Evolutionary conservation across 2,797 vertebrate genomes (phyloP).

Genomic region (Borostomias antarcticus): DNA sequence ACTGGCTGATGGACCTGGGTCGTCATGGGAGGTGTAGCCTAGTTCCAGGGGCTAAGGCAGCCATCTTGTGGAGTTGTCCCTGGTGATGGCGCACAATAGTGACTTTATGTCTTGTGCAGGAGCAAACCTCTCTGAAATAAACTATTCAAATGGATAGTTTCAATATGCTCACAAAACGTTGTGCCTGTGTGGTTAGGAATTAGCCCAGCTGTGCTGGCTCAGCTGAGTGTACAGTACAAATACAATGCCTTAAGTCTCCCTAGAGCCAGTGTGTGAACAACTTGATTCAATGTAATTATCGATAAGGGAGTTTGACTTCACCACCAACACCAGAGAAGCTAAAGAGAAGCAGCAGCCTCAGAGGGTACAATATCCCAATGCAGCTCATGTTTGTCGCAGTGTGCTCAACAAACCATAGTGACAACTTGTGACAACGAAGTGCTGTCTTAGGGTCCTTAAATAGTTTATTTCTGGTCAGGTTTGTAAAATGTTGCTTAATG

Average conservation of each 20-base stretch:
- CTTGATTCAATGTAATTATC: conserved; percentile 45
- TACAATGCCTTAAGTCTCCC: conserved; percentile 40
- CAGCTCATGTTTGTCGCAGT: neutral
- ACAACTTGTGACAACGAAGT: neutral
- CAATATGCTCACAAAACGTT: neutral
- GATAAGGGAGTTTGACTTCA: conserved; percentile 29
- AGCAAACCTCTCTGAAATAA: too few species aligned
- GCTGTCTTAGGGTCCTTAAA: neutral
- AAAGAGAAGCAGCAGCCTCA: neutral
- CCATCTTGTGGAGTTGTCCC: too few species aligned
- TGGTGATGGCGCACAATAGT: too few species aligned
- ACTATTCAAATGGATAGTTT: too few species aligned
- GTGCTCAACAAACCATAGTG: neutral
- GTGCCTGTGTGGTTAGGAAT: neutral
- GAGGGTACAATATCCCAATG: neutral
- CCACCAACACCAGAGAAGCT: conserved; percentile 5
- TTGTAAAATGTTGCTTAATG: neutral
- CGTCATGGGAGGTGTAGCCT: too few species aligned
- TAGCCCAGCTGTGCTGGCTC: conserved; percentile 11
- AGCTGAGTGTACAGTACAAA: too few species aligned
- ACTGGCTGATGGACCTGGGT: too few species aligned
- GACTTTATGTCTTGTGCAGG: too few species aligned
- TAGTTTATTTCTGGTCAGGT: neutral
- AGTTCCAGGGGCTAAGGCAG: too few species aligned
- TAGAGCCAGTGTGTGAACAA: conserved; percentile 35